These are phyloP conservation scores for Cyprinodon brontotheroides DNA, from an alignment of 2,113 vertebrate species.

Conservation along the genomic window DNA sequence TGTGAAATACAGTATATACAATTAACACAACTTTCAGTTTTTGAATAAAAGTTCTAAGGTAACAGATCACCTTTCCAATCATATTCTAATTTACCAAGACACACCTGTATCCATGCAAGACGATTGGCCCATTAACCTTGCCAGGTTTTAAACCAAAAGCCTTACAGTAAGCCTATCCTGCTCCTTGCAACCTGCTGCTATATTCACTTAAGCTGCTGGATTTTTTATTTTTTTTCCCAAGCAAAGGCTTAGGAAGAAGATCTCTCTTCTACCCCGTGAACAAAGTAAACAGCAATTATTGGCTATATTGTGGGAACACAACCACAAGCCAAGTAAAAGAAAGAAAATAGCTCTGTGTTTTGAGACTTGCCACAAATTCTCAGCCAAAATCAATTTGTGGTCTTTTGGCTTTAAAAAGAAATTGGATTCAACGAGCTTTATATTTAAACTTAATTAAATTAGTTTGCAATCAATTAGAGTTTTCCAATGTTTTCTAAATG, in stretches of 20 bases:
- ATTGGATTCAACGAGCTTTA: neutral
- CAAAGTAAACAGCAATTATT: slow-evolving; percentile 55
- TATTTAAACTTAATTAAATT: neutral
- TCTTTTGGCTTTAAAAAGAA: neutral
- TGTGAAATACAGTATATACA: neutral
- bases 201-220: slow-evolving; percentile 26
- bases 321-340: slow-evolving; percentile 35
- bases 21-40: neutral
- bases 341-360: slow-evolving; percentile 22
- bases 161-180: slow-evolving; percentile 28
- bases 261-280: slow-evolving; percentile 37
- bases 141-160: slow-evolving; percentile 44
- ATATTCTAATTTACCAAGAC: slow-evolving; percentile 1
- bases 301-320: slow-evolving; percentile 23
- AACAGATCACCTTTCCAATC: neutral
- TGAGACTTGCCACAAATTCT: slow-evolving; percentile 23
- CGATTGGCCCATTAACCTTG: slow-evolving; percentile 29
- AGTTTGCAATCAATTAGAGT: neutral
- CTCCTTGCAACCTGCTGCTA: slow-evolving; percentile 18
- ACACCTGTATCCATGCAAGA: slow-evolving; percentile 33
- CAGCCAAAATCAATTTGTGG: slow-evolving; percentile 16
- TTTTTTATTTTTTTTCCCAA: slow-evolving; percentile 27
- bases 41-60: neutral
- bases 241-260: slow-evolving; percentile 15
- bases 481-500: neutral